Evolutionary conservation across 2,113 vertebrate genomes (phyloP).

Genomic region (Lampris incognitus): DNA sequence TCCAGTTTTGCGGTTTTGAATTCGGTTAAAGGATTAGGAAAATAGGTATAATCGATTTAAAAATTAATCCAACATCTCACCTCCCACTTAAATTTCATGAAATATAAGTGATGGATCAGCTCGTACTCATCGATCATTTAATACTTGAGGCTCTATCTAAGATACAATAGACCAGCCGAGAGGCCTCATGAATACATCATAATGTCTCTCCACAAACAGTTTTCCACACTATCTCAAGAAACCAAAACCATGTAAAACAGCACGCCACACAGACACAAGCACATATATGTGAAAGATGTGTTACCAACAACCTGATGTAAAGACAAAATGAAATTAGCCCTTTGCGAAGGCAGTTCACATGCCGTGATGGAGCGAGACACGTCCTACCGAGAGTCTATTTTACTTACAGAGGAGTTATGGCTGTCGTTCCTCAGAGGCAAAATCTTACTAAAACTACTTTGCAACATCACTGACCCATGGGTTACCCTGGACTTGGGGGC

Average conservation of each 20-base stretch:
- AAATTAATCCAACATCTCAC: neutral
- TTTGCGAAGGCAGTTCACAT: conserved; percentile 73
- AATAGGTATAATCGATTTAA: conserved; percentile 12
- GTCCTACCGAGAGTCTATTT: conserved; percentile 43
- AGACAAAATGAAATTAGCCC: conserved; percentile 73
- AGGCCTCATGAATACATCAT: neutral
- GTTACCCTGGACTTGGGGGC: conserved; percentile 4
- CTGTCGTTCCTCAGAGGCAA: neutral
- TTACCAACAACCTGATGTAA: conserved; percentile 26
- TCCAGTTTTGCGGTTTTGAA: neutral
- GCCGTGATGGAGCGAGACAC: conserved; percentile 59
- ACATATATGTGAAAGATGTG: conserved; percentile 40
- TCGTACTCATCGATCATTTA: neutral
- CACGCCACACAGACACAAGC: conserved; percentile 26
- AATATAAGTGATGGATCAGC: too few species aligned
- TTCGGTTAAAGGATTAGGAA: neutral
- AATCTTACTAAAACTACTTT: too few species aligned
- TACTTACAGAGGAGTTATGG: conserved; percentile 54
- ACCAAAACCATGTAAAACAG: conserved; percentile 20
- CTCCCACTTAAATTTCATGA: neutral
- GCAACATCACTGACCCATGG: neutral
- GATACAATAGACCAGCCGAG: neutral
- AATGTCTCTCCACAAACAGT: conserved; percentile 25
- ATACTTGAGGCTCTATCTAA: conserved; percentile 15
- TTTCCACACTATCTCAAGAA: conserved; percentile 39